Base-by-base conservation (phyloP, 2,888 invertebrate genomes). In the Polydrusus tereticollis region DNA sequence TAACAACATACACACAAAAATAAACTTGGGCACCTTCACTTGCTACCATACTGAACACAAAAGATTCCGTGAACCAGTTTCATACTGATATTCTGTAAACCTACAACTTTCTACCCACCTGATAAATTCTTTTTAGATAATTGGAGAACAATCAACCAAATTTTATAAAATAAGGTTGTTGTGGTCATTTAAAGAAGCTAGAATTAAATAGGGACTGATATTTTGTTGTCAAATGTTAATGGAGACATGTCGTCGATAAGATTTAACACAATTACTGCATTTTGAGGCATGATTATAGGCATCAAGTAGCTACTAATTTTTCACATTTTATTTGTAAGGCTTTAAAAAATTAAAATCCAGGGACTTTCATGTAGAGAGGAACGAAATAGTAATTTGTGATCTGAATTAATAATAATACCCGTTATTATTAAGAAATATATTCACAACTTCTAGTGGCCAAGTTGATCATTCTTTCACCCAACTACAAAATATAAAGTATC, bases 1-100 rank as follows among this genome's bases (percentile, higher is more conserved):
- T 21, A 18, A 14, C 10, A 23, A 64, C n/a, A 23, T 21, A 57
- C 41, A 47, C 36, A 41, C 26, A 58, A 67, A 69, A 69, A 58
- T 36, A 29, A 21, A 62, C 59, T 55, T 41, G 45, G 45, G 16
- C 55, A 65, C 65, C 65, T 65, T 57, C 57, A 55, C 66, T 29
- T 45, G 8, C 21, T n/a, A 58, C 66, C 45, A 47, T 52, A 72
- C 65, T 64, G 45, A 69, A 26, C 58, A 26, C 20, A 60, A 65
- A 60, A 55, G 69, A 73, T 26, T 65, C 45, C 69, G 67, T 75
- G 76, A 76, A 77, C 77, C 75, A 78, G 77, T 77, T 78, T 76
- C 73, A 75, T 65, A 67, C 70, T 59, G 45, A 68, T 67, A 71
- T 64, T 55, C 58, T 63, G 18, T 73, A 73, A 69, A 77, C 77